Percentiles rank a stretch among this genome's conserved stretches.
Evolutionary conservation across 2,113 vertebrate genomes (phyloP).

Genomic region (Etheostoma cragini): DNA sequence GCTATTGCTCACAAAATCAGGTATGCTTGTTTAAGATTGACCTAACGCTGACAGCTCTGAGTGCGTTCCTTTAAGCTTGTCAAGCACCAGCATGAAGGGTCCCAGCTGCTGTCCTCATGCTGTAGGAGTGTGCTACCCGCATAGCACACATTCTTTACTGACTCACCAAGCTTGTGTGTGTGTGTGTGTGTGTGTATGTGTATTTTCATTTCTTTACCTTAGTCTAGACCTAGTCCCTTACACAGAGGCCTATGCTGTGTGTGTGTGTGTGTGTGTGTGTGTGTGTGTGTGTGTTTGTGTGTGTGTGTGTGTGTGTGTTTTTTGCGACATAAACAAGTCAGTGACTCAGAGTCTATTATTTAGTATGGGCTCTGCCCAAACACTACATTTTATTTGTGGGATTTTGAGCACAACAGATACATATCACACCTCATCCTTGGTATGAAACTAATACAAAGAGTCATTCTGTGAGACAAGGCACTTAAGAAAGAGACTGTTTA

Average conservation of each 20-base stretch:
- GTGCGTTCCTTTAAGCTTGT: conserved; percentile 54
- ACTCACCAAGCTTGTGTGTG: conserved; percentile 67
- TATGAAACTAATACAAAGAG: no score
- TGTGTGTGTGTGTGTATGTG: conserved; percentile 29
- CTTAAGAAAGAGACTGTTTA: no score
- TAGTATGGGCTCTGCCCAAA: conserved; percentile 28
- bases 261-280: no score
- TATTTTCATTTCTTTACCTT: conserved; percentile 29
- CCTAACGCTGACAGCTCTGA: conserved; percentile 39
- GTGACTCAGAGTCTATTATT: conserved; percentile 68
- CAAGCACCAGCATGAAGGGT: conserved; percentile 71
- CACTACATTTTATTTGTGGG: neutral
- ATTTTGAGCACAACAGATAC: no score
- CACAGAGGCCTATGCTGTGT: neutral
- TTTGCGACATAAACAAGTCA: conserved; percentile 60
- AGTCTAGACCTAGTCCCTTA: conserved; percentile 12
- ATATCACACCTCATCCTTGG: no score
- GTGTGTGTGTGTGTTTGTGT: no score
- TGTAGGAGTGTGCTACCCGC: conserved; percentile 15
- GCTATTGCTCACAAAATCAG: neutral
- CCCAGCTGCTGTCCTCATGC: conserved; percentile 71
- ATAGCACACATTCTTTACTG: conserved; percentile 77
- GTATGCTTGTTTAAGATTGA: conserved; percentile 18
- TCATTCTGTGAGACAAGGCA: no score
- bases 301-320: no score